Base-by-base conservation (phyloP, 2,888 invertebrate genomes). In the Cosmia pyralina region DNA sequence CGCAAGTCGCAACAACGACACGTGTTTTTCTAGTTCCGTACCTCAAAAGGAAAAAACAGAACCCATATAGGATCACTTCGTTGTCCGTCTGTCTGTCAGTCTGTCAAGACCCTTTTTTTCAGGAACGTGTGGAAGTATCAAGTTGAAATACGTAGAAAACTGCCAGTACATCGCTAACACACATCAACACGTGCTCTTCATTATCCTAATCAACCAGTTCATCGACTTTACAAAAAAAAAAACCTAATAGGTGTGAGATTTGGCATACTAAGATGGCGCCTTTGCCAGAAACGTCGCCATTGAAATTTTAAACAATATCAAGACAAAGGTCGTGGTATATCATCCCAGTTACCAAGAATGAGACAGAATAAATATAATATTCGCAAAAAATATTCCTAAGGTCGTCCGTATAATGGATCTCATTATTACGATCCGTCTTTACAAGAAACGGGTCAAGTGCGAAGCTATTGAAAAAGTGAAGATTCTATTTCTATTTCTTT, bases 241-340 rank as follows among this genome's bases (percentile, higher is more conserved):
- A 41, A 22, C 3, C 34, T 77, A 83, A 76, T 82, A 90, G 88
- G 91, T 91, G 92, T 86, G 87, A 91, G 88, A 88, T 88, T 92
- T 93, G 93, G 93, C 93, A 90, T 87, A 81, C 79, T 72, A 52
- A 55, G 78, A 65, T 69, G 77, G 84, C 83, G 83, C 76, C 80
- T 79, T 80, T 91, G 92, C 93, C 92, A 93, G 88, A 86, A 88
- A 83, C 74, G 53, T 83, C 77, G 75, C 59, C 70, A 78, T 85
- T 69, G 53, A 81, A 73, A 77, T 77, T 67, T 84, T 77, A 66
- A 77, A 85, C 79, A 77, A 79, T 78, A 68, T 67, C 77, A 69
- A 79, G 75, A 73, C 81, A 83, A 85, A 81, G 82, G 84, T 83
- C 80, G 64, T 60, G 28, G 66, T 55, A n/a, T 15, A 81, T 84